phyloP scores from a whole-genome alignment of 2,888 invertebrate species.

The Pachycephus smyrnensis region DNA sequence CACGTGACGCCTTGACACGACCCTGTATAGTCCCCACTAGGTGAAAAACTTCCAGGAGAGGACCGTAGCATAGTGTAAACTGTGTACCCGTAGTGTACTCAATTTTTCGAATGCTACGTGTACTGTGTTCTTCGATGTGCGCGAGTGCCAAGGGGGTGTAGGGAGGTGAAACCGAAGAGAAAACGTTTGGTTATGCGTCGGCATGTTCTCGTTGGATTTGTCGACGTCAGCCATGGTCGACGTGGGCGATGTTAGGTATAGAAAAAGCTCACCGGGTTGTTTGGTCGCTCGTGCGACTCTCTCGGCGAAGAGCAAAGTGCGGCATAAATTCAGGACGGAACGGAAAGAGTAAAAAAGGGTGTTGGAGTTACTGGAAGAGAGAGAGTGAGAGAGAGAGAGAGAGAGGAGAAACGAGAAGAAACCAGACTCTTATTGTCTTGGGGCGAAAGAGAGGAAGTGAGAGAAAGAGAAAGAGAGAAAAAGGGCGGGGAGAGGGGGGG shows the following conservation, averaged over 20 bases:
- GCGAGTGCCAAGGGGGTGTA: conserved; percentile 10
- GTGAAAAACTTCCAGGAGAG: not conserved
- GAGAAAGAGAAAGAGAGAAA: not conserved
- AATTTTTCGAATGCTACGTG: not conserved
- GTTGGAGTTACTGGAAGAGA: not conserved
- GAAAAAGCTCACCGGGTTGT: conserved; percentile 1
- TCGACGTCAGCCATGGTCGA: conserved; percentile 50
- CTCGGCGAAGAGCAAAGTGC: conserved; percentile 25
- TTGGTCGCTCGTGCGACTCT: conserved; percentile 20
- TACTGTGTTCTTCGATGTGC: not conserved
- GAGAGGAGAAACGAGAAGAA: not conserved
- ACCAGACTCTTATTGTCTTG: conserved; percentile 17
- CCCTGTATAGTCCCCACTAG: not conserved
- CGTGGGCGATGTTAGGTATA: not conserved
- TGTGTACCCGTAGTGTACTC: not conserved
- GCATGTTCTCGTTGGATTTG: conserved; percentile 62
- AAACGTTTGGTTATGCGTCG: conserved; percentile 59
- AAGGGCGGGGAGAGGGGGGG: no score
- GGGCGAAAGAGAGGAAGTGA: not conserved
- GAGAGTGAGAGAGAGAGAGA: not conserved
- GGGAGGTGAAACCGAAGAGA: conserved; percentile 33
- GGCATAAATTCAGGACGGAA: conserved; percentile 33
- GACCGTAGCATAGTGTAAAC: not conserved
- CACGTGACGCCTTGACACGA: not conserved
- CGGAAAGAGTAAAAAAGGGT: not conserved